phyloP scores from a whole-genome alignment of 2,888 invertebrate species.

The Chrysolina haemoptera region DNA sequence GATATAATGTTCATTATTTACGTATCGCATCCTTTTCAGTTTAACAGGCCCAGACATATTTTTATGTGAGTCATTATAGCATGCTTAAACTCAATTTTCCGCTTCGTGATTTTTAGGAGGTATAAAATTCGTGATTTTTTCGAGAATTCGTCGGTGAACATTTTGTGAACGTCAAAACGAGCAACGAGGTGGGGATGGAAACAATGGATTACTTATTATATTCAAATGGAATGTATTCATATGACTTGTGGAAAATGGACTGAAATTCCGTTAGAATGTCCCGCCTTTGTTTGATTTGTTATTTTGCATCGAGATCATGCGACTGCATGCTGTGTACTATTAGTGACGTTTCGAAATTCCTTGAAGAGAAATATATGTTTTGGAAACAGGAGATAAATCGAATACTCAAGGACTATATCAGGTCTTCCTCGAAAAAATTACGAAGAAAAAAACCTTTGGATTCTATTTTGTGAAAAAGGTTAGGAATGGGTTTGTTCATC shows the following conservation, averaged over 20 bases:
- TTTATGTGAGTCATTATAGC: conserved; percentile 43
- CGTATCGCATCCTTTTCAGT: conserved; percentile 39
- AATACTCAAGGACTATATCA: too few species aligned
- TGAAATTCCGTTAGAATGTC: neutral
- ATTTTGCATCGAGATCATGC: neutral
- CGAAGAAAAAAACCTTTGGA: too few species aligned
- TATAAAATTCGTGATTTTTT: conserved; percentile 41
- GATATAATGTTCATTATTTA: conserved; percentile 43
- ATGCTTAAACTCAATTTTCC: conserved; percentile 44
- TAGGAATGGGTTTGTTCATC: too few species aligned
- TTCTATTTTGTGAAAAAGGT: too few species aligned
- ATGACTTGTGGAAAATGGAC: conserved; percentile 8
- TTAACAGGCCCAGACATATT: conserved; percentile 44
- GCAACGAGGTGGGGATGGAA: neutral
- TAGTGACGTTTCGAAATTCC: too few species aligned
- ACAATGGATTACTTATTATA: conserved; percentile 14
- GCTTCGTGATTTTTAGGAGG: conserved; percentile 40
- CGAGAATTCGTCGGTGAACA: neutral
- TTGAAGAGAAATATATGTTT: too few species aligned
- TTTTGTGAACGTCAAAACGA: conserved; percentile 5
- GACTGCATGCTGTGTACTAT: neutral
- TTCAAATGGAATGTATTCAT: conserved; percentile 13
- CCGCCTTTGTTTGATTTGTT: neutral
- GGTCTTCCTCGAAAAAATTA: too few species aligned
- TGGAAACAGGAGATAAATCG: too few species aligned